Evolutionary conservation across 2,113 vertebrate genomes (phyloP).

Genomic region (Genyomyrus donnyi): DNA sequence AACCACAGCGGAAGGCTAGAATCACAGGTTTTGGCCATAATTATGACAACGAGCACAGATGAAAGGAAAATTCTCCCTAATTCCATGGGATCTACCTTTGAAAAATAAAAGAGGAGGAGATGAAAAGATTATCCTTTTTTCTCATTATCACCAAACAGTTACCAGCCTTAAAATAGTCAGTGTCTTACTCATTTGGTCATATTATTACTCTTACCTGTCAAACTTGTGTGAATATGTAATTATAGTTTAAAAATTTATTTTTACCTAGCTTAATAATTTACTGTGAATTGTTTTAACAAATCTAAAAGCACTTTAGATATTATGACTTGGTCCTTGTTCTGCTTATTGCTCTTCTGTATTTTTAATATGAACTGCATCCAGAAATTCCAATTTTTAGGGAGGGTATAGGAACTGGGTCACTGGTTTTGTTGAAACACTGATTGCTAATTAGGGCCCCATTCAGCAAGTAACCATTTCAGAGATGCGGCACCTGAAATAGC

Average conservation of each 20-base stretch:
- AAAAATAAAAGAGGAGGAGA: conserved; percentile 41
- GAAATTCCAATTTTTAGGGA: not conserved
- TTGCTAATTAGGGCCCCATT: not conserved
- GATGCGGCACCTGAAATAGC: not conserved
- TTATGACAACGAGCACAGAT: conserved; percentile 43
- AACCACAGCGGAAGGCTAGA: conserved; percentile 33
- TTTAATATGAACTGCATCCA: not conserved
- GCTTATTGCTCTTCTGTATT: not conserved
- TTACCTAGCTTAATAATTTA: conserved; percentile 28
- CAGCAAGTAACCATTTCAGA: not conserved
- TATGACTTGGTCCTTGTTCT: not conserved
- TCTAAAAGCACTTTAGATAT: not conserved
- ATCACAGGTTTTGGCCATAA: conserved; percentile 47
- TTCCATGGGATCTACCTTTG: conserved; percentile 41
- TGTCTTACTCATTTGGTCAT: not conserved
- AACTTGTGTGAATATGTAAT: not conserved
- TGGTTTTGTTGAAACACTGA: not conserved
- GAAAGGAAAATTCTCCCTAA: conserved; percentile 43
- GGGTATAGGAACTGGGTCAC: not conserved
- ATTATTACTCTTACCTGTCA: not conserved
- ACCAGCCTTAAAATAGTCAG: conserved; percentile 28
- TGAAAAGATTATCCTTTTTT: conserved; percentile 30
- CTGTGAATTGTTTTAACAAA: not conserved
- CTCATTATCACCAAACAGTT: conserved; percentile 32
- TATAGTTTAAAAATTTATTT: conserved; percentile 11